These are phyloP conservation scores for Fukomys damarensis DNA, from an alignment of 2,113 vertebrate species.

Conservation along the genomic window DNA sequence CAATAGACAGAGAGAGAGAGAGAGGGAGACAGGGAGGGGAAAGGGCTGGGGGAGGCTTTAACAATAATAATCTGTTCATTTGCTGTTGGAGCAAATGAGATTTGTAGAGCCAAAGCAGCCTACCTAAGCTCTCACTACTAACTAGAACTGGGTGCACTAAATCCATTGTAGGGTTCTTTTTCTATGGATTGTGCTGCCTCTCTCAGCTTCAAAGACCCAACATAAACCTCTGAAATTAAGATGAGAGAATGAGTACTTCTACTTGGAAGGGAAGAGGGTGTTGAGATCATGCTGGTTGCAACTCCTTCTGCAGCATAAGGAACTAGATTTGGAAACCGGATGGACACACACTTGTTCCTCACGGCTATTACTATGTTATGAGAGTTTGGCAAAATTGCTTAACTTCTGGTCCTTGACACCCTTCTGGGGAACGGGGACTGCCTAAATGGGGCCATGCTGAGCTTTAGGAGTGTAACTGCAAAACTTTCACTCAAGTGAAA, in stretches of 20 bases:
- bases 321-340: slow-evolving; percentile 1
- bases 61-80: neutral
- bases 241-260: neutral
- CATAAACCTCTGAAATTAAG: neutral
- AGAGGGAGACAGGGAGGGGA: too few relatives aligned
- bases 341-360: neutral
- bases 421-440: neutral
- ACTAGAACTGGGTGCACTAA: neutral
- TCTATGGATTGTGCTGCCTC: neutral
- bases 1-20: neutral
- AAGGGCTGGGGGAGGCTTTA: neutral
- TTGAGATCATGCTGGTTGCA: neutral
- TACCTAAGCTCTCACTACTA: neutral
- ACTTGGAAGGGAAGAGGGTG: neutral
- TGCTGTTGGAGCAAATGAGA: neutral
- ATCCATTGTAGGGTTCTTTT: neutral
- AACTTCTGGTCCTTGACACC: neutral
- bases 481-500: neutral
- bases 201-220: neutral
- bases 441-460: neutral
- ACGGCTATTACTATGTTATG: neutral
- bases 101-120: neutral
- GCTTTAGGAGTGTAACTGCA: neutral
- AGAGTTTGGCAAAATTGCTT: neutral
- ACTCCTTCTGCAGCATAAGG: neutral